phyloP scores from a whole-genome alignment of 2,797 vertebrate genomes.

The Erithacus rubecula region DNA sequence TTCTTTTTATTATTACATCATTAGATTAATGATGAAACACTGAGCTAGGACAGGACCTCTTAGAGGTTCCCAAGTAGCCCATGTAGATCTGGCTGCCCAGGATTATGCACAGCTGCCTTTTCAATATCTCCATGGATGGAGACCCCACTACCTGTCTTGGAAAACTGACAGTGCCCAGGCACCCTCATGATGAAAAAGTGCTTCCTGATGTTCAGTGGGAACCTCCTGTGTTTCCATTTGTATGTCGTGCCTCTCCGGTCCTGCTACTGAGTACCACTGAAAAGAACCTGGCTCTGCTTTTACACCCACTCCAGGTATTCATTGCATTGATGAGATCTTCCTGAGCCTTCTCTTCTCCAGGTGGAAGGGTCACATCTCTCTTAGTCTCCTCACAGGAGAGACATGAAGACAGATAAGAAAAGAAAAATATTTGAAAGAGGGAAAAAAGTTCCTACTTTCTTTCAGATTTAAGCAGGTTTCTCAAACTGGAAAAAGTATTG shows the following conservation, averaged over 20 bases:
- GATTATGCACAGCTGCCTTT: not conserved
- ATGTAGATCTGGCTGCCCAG: not conserved
- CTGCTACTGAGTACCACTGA: not conserved
- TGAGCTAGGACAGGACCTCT: not conserved
- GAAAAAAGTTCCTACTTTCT: not conserved
- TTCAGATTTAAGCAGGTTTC: not conserved
- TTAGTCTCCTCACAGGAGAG: not conserved
- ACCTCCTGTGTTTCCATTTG: not conserved
- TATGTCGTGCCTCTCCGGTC: not conserved
- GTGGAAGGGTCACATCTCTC: not conserved
- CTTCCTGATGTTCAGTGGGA: not conserved
- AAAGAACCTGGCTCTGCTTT: not conserved
- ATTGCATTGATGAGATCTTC: not conserved
- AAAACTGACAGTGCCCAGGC: not conserved
- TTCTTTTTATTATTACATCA: not conserved
- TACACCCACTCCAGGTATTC: not conserved
- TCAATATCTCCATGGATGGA: not conserved
- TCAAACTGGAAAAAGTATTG: not conserved
- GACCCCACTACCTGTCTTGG: not conserved
- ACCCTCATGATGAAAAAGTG: not conserved
- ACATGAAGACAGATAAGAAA: not conserved
- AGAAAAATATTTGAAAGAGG: not conserved
- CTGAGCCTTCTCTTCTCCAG: not conserved
- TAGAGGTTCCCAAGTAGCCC: not conserved
- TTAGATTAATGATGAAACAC: not conserved